A percentile compares a stretch with the other conserved stretches of the same genome.
Conservation (phyloP, 2,888 invertebrate species). For the Stegana nigrithorax region DNA sequence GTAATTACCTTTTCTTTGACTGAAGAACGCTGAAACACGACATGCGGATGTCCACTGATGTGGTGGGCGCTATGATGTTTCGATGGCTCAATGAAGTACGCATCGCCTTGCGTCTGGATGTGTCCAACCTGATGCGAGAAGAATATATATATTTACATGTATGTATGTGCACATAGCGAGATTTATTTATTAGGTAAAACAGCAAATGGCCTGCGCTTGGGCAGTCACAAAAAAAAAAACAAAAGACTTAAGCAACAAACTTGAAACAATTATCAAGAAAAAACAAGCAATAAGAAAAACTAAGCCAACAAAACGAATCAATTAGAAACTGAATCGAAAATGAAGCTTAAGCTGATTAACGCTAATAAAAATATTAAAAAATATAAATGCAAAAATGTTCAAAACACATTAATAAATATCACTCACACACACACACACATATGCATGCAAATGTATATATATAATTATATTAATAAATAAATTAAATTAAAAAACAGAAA, state of each 20-base stretch:
- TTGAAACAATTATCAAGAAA: background rate
- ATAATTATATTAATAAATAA: slow-evolving; percentile 14
- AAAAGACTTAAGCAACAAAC: background rate
- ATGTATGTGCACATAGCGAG: background rate
- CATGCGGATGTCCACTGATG: slow-evolving; percentile 73
- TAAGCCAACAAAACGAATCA: no score
- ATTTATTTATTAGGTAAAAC: background rate
- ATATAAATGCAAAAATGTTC: no score
- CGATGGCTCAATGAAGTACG: slow-evolving; percentile 80
- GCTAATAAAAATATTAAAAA: no score
- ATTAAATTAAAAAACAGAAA: slow-evolving; percentile 6
- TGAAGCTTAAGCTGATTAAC: no score
- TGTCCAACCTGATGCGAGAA: slow-evolving; percentile 73
- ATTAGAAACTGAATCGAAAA: no score
- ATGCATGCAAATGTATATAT: no score
- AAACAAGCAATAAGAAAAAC: no score
- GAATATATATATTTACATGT: background rate
- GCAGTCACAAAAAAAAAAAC: background rate
- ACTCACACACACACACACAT: no score
- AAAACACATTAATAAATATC: no score
- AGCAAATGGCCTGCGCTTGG: background rate
- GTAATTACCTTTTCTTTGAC: slow-evolving; percentile 68
- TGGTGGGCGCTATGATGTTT: slow-evolving; percentile 69
- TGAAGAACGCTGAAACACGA: slow-evolving; percentile 77
- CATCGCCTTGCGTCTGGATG: slow-evolving; percentile 75